A percentile compares a stretch with the other conserved stretches of the same genome.
Conservation (phyloP, 2,797 vertebrate species). For the Neoniphon sammara region DNA sequence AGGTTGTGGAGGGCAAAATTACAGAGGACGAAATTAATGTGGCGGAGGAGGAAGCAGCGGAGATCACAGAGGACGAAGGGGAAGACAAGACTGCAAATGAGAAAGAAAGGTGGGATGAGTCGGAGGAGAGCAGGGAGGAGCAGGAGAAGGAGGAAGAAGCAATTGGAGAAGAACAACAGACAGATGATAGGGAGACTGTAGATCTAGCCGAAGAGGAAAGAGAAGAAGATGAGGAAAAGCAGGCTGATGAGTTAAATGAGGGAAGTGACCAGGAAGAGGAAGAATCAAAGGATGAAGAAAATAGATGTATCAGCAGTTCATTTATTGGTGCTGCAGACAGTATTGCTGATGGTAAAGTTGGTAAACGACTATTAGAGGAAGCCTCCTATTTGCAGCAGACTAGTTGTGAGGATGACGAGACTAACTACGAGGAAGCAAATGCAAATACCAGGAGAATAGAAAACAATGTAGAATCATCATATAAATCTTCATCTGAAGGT, state of each 20-base stretch:
- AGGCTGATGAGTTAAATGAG: constrained; percentile 9
- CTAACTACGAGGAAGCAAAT: constrained; percentile 6
- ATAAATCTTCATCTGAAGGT: constrained; percentile 54
- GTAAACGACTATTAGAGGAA: constrained; percentile 31
- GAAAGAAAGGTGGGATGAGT: constrained; percentile 26
- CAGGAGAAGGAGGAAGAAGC: constrained; percentile 30
- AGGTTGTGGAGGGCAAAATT: neutral
- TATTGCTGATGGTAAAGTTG: neutral
- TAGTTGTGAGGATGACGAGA: constrained; percentile 18
- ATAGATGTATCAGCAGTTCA: neutral
- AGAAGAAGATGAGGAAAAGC: constrained; percentile 31
- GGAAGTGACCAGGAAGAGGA: neutral
- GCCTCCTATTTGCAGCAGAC: constrained; percentile 32
- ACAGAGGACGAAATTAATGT: neutral
- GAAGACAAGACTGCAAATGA: constrained; percentile 3
- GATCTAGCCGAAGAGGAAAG: constrained; percentile 21
- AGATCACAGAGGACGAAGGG: constrained; percentile 21
- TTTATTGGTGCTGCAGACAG: neutral
- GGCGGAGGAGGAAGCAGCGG: neutral
- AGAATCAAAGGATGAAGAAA: constrained; percentile 9
- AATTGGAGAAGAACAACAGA: constrained; percentile 13
- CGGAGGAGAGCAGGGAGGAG: constrained; percentile 12
- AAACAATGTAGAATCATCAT: constrained; percentile 34
- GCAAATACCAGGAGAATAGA: constrained; percentile 6
- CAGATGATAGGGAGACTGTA: neutral